Evolutionary conservation across 1,140 invertebrate species (phyloP).

Genomic region (Tetramorium alpestre): DNA sequence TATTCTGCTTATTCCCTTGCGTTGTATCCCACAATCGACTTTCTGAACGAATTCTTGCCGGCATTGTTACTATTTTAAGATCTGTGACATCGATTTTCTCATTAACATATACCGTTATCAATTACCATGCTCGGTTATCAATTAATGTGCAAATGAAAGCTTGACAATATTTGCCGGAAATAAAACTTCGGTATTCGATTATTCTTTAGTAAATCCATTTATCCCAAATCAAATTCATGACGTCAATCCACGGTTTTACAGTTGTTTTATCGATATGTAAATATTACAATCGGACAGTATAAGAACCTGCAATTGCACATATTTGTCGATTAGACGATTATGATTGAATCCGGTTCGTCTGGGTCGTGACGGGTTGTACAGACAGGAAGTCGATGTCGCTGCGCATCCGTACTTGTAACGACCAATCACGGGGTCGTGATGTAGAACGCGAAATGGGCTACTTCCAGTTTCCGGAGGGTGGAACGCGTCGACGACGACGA

Average conservation of each 20-base stretch:
- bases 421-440: slow-evolving; percentile 71
- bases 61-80: slow-evolving; percentile 16
- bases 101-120: neutral
- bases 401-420: slow-evolving; percentile 71
- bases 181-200: slow-evolving; percentile 27
- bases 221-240: neutral
- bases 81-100: slow-evolving; percentile 14
- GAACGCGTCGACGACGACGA: neutral
- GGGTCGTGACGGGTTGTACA: slow-evolving; percentile 34
- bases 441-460: slow-evolving; percentile 54
- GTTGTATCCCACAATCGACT: neutral
- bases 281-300: neutral
- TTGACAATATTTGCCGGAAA: neutral
- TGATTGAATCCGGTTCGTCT: slow-evolving; percentile 42
- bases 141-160: neutral
- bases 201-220: neutral
- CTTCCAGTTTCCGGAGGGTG: slow-evolving; percentile 65
- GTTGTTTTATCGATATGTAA: neutral
- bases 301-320: slow-evolving; percentile 34
- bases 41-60: neutral
- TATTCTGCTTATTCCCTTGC: neutral
- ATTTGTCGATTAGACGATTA: slow-evolving; percentile 53
- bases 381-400: slow-evolving; percentile 73
- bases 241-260: neutral
- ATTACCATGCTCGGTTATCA: slow-evolving; percentile 2